Conservation (phyloP, 2,888 invertebrate genomes). For the Argyresthia goedartella region DNA sequence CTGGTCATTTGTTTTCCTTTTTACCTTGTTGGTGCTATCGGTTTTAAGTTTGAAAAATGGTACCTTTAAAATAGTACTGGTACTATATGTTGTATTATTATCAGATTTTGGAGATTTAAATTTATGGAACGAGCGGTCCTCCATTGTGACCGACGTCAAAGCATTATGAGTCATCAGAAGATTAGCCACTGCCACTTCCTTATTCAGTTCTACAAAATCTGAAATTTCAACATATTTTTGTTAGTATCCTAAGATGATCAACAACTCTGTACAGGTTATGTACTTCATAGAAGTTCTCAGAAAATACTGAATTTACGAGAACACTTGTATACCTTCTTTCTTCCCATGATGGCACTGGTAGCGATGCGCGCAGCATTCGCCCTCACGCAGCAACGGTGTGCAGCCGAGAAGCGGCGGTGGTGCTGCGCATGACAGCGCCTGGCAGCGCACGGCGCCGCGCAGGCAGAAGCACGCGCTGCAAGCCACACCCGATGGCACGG, state of each 20-base stretch:
- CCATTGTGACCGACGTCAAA: conserved; percentile 25
- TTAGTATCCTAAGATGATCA: not conserved
- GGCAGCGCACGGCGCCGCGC: conserved; percentile 79
- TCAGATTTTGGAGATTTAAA: conserved; percentile 13
- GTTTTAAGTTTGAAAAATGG: conserved; percentile 21
- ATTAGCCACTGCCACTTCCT: too few relatives aligned
- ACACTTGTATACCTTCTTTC: conserved; percentile 14
- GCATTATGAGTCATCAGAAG: conserved; percentile 22
- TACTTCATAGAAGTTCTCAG: too few relatives aligned
- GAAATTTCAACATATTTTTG: too few relatives aligned
- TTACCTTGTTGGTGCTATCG: conserved; percentile 39
- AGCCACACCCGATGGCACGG: conserved; percentile 60
- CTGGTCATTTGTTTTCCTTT: conserved; percentile 41
- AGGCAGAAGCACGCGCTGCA: conserved; percentile 89
- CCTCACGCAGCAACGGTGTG: conserved; percentile 78
- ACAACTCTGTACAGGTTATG: not conserved
- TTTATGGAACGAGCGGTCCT: conserved; percentile 36
- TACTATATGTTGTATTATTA: conserved; percentile 25
- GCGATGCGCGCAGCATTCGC: conserved; percentile 87
- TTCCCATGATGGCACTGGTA: conserved; percentile 76
- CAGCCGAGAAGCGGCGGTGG: conserved; percentile 83
- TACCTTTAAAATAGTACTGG: conserved; percentile 8
- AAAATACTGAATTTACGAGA: too few relatives aligned
- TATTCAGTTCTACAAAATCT: too few relatives aligned
- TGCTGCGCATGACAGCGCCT: conserved; percentile 81